Evolutionary conservation across 2,797 vertebrate genomes (phyloP).

Genomic region (Acanthurus lineatus): DNA sequence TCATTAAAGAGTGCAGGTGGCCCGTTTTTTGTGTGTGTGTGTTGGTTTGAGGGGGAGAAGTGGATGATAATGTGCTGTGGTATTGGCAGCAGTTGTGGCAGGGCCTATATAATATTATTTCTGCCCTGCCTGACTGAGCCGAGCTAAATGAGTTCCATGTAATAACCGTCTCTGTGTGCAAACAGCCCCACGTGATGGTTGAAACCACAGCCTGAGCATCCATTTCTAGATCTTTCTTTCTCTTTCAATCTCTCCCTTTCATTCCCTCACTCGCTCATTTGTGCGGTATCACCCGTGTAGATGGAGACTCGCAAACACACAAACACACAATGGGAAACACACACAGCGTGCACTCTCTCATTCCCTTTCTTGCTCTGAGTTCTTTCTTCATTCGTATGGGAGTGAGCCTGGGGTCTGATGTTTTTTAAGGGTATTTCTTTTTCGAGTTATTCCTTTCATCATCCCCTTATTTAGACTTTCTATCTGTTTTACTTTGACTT

Average conservation of each 20-base stretch:
- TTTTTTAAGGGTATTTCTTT: slow-evolving; percentile 78
- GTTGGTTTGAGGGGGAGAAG: slow-evolving; percentile 49
- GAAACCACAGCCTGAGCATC: slow-evolving; percentile 74
- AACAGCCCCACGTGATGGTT: slow-evolving; percentile 73
- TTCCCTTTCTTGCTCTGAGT: slow-evolving; percentile 60
- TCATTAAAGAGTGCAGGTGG: slow-evolving; percentile 30
- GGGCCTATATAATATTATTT: slow-evolving; percentile 76
- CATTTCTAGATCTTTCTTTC: slow-evolving; percentile 79
- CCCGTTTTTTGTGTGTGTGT: slow-evolving; percentile 42
- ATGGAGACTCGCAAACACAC: slow-evolving; percentile 14
- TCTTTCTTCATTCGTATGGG: slow-evolving; percentile 54
- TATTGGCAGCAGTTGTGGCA: slow-evolving; percentile 61
- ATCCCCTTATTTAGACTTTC: slow-evolving; percentile 77
- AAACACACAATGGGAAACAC: slow-evolving; percentile 7
- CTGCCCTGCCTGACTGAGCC: slow-evolving; percentile 84
- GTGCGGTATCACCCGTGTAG: slow-evolving; percentile 46
- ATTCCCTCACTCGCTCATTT: slow-evolving; percentile 74
- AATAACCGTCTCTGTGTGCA: slow-evolving; percentile 82
- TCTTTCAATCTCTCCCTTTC: slow-evolving; percentile 69
- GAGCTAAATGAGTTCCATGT: slow-evolving; percentile 83
- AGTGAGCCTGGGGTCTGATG: slow-evolving; percentile 73
- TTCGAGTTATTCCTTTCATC: slow-evolving; percentile 77
- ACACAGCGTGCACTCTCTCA: slow-evolving; percentile 63
- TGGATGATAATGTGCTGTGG: slow-evolving; percentile 65
- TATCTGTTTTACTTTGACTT: slow-evolving; percentile 73